Evolutionary conservation across 1,140 invertebrate genomes (phyloP), one percentile per base, ranked within the genome.

Genomic region (Homarus americanus): DNA sequence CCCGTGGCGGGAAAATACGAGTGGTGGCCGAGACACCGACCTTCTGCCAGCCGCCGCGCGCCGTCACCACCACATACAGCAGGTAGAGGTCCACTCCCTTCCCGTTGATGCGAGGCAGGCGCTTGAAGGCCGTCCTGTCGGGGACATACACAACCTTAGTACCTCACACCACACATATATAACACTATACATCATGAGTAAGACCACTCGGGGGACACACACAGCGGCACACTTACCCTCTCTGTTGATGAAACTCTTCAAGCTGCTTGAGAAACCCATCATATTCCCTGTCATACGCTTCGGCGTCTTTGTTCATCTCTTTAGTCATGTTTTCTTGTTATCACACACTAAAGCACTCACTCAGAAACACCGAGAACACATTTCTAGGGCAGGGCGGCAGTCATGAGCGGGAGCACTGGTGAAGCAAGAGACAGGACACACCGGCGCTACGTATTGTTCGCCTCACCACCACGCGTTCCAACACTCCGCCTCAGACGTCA

Each of bases 41-140:
- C 96, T 98, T 98, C 93, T 98, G 96, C 96, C 98, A 97, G 93
- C 98, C 98, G 93, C 98, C 98, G 93, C 97, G 96, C 82, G 96
- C 96, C 91, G 97, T 98, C n/a, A 99, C 98, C 93, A 98, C 95
- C 92, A 96, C 96, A 94, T 99, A 99, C 80, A 99, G 95, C 75
- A 97, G 96, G 95, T 97, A 98, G 79, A 99, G 95, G 95, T 99
- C 98, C 93, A 99, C 96, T 94, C 98, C 97, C 93, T 97, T 96
- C 63, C 98, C 98, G 95, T 96, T 97, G 89, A 99, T 96, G 94
- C 96, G 96, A 80, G 98, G 98, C 82, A 95, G 94, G 93, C 96
- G 95, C 92, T 96, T 96, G 94, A 97, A 96, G 66, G 96, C 95
- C 63, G 97, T 97, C 93, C 97, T 98, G 95, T 92, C 94, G 94